Base-by-base conservation (phyloP, 2,888 invertebrate species). In the Diabrotica balteata region DNA sequence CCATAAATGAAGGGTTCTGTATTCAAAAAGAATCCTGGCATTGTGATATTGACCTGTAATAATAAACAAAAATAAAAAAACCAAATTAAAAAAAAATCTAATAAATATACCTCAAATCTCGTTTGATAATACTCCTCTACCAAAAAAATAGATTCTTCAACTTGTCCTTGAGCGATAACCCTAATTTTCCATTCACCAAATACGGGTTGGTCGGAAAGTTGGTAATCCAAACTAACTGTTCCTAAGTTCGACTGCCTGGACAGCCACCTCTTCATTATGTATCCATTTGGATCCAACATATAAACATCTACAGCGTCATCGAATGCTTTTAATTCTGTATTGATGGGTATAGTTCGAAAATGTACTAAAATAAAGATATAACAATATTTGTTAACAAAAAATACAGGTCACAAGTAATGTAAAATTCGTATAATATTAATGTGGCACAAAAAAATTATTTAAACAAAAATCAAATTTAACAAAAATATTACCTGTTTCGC, bases 51-150 rank as follows among this genome's bases (percentile, higher is more conserved):
- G 0, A 96, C 94, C 76, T 76, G 58, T 61, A 73, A 72, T 22
- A 8, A 45, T 55, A 42, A 32, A 32, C 4, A 32, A 32, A 32
- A 32, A 32, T 32, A 32, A 32, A 32, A n/a, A 32, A 32, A 32
- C 4, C 1, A 32, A 32, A 32, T 32, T 32, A 32, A 32, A 1
- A 32, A 32, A 47, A 22, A n/a, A 50, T 17, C 43, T n/a, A 60
- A 10, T 42, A n/a, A 45, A 44, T 50, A 64, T 68, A 75, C 77
- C 87, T 97, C 97, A 81, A 94, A 97, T 76, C 96, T 88, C 0
- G 96, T 96, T 84, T 96, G 96, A 84, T 96, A 97, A 85, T 96
- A 97, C 86, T 97, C 97, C 82, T 97, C 96, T 0, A 98, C 96
- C 7, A 90, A 84, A 84, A 97, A 97, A 63, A 89, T 88, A 50